Evolutionary conservation across 2,888 invertebrate species (phyloP).

Genomic region (Luffia ferchaultella): DNA sequence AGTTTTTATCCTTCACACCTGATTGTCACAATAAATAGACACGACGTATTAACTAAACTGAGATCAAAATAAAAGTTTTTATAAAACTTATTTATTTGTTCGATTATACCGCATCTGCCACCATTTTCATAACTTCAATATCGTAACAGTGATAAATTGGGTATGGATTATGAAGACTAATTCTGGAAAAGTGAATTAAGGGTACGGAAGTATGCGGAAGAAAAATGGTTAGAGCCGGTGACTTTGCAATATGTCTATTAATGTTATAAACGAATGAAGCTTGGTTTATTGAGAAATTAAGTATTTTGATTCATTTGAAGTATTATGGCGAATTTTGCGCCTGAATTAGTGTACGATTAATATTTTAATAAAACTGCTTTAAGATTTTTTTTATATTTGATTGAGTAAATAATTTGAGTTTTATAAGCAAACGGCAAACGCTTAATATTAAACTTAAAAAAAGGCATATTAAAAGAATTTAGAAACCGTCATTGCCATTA

Average conservation of each 20-base stretch:
- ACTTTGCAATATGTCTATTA: constrained; percentile 38
- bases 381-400: too few relatives aligned
- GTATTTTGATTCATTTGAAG: constrained; percentile 26
- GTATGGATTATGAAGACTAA: constrained; percentile 40
- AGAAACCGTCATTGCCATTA: too few relatives aligned
- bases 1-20: too few relatives aligned
- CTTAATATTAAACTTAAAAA: too few relatives aligned
- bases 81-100: too few relatives aligned
- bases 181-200: constrained; percentile 44
- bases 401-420: too few relatives aligned
- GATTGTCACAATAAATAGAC: too few relatives aligned
- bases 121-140: background rate
- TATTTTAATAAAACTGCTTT: too few relatives aligned
- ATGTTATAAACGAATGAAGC: constrained; percentile 42
- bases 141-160: constrained; percentile 41
- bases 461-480: too few relatives aligned
- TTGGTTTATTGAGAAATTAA: background rate
- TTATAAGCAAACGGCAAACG: too few relatives aligned
- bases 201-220: constrained; percentile 37
- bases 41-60: too few relatives aligned
- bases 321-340: constrained; percentile 18
- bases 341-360: constrained; percentile 2
- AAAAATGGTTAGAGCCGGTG: constrained; percentile 43
- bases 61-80: too few relatives aligned
- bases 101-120: constrained; percentile 3